These are phyloP conservation scores for Tachysurus fulvidraco DNA, from an alignment of 2,113 vertebrate genomes.

Conservation along the genomic window DNA sequence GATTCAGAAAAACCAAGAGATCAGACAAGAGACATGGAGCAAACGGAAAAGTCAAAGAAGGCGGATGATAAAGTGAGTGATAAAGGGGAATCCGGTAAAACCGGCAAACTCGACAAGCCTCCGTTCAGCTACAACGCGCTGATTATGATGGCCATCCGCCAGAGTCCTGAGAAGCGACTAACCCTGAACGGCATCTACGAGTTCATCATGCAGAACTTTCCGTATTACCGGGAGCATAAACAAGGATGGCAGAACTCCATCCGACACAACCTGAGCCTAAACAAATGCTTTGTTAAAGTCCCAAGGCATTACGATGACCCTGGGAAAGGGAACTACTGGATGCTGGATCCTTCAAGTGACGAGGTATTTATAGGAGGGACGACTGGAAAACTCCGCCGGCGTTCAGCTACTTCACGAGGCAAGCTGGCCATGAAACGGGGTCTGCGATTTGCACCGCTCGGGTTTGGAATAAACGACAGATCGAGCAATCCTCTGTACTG, in stretches of 20 bases:
- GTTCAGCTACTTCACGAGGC: conserved; percentile 76
- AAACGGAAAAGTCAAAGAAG: conserved; percentile 61
- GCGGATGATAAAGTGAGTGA: conserved; percentile 59
- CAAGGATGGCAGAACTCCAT: conserved; percentile 84
- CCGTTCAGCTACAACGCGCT: conserved; percentile 81
- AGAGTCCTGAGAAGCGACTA: conserved; percentile 79
- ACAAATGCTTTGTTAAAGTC: conserved; percentile 81
- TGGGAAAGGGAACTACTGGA: conserved; percentile 82
- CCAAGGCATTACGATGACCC: conserved; percentile 81
- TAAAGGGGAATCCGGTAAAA: conserved; percentile 58
- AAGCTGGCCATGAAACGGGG: conserved; percentile 79
- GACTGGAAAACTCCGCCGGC: conserved; percentile 77
- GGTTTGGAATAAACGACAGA: conserved; percentile 72
- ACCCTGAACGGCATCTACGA: conserved; percentile 81
- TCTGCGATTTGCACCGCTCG: conserved; percentile 74
- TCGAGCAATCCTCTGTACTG: conserved; percentile 75
- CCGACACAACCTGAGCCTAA: conserved; percentile 79
- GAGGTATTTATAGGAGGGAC: conserved; percentile 80
- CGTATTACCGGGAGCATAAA: conserved; percentile 80
- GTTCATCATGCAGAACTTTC: conserved; percentile 82
- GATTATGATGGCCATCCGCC: conserved; percentile 82
- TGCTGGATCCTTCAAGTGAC: conserved; percentile 79
- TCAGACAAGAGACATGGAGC: conserved; percentile 57
- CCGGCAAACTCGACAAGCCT: conserved; percentile 76
- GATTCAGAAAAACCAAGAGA: conserved; percentile 67